phyloP scores from a whole-genome alignment of 1,140 invertebrate species.

The Drosophila varians region DNA sequence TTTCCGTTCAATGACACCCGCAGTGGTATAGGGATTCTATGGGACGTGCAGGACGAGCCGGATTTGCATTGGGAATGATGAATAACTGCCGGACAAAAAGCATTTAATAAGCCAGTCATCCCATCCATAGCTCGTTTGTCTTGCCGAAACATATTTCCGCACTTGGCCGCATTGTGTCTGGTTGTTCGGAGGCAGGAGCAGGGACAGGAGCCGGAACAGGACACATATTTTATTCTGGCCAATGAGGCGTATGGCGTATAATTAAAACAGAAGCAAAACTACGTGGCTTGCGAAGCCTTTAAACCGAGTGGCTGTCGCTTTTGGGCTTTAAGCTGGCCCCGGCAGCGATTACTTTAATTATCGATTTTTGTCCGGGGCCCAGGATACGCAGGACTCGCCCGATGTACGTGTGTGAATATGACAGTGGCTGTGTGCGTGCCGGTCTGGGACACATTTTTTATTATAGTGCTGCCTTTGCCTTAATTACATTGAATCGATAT shows the following conservation, averaged over 20 bases:
- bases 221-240: neutral
- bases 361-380: neutral
- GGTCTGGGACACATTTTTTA: constrained; percentile 35
- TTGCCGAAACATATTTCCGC: constrained; percentile 1
- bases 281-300: no score
- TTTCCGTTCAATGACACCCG: neutral
- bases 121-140: neutral
- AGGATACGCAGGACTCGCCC: neutral
- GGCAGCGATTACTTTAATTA: neutral
- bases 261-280: neutral
- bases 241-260: no score
- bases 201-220: neutral
- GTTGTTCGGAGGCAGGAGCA: neutral
- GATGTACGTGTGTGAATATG: constrained; percentile 4
- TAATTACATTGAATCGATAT: constrained; percentile 55
- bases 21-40: neutral
- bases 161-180: neutral
- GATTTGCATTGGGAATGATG: constrained; percentile 1
- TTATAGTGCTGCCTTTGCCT: constrained; percentile 38
- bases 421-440: constrained; percentile 16
- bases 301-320: neutral
- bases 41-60: neutral
- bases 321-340: neutral
- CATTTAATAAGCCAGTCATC: neutral
- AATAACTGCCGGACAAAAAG: neutral